Base-by-base conservation (phyloP, 1,140 invertebrate genomes). In the Acyrthosiphon pisum region DNA sequence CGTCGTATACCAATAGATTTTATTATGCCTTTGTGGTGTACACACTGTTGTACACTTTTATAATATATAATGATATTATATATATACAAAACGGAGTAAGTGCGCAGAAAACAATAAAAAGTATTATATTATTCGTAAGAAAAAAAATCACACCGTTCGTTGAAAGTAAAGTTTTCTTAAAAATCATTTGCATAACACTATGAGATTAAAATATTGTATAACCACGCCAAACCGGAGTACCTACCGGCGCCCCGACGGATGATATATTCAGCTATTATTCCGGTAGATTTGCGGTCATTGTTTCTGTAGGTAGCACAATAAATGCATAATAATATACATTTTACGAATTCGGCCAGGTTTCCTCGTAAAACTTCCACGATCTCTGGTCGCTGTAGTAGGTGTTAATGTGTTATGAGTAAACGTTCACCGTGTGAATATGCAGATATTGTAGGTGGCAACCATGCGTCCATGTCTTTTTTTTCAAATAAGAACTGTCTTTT, bases 91-190 rank as follows among this genome's bases (percentile, higher is more conserved):
- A 76, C n/a, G 6, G 0, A 35, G 14, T 76, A n/a, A 6, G n/a
- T 18, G 11, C 14, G 6, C 6, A 0, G 14, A 76, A 14, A 76
- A 76, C n/a, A 76, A 76, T 76, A 76, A n/a, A 76, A 76, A 76
- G 60, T 76, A 76, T 76, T n/a, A 83, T 35, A 37, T 23, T 37
- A 23, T 37, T 83, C 81, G 81, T 83, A 83, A 41, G 76, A 41
- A 83, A 81, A 83, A 81, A 83, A 83, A 83, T 83, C 37, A 83
- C 81, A 83, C 81, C 81, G 37, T 20, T 83, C n/a, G 60, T 76
- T 76, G 60, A 76, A 76, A n/a, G n/a, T 20, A 76, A 20, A 76
- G n/a, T n/a, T 76, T 76, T 35, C 30, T 18, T 76, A 60, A 68
- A 53, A 68, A 76, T 20, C 60, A 4, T n/a, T 76, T 76, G n/a